Base-by-base conservation (phyloP, 2,888 invertebrate species). In the Maniola hyperantus region DNA sequence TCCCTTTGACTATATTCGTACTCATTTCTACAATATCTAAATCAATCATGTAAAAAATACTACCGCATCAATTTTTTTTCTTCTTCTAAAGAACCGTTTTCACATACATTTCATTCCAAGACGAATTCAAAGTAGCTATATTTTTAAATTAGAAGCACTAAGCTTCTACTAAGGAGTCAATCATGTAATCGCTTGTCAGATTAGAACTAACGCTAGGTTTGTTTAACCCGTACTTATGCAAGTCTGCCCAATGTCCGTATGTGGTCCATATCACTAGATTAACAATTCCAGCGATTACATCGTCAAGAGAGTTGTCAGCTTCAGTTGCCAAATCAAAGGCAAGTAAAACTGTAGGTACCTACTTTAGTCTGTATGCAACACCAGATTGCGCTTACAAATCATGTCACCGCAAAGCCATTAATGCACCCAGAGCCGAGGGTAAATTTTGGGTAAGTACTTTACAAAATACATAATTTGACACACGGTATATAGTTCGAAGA, bases 251-350 rank as follows among this genome's bases (percentile, higher is more conserved):
- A 86, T 88, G 83, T 78, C n/a, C n/a, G n/a, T n/a, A n/a, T n/a
- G n/a, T n/a, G n/a, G n/a, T n/a, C 80, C 79, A 76, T 89, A 90
- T 89, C 89, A 76, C 83, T 79, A 88, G 89, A 91, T 91, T 89
- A 88, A 91, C 89, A 89, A 90, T 89, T 85, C 85, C 80, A 78
- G 87, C 80, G 89, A 91, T 91, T 91, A 91, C 83, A 83, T 80
- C 85, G 87, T 91, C 90, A 89, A 83, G 82, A 77, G 77, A 83
- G 81, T 82, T 89, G 90, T 90, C 91, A 88, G 80, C 71, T 71
- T 75, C 74, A 78, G 74, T 90, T 90, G 89, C 91, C 84, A 89
- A 91, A 91, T 91, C 89, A 87, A 85, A 86, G 79, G 83, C 84
- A 83, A 85, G 71, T 75, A 87, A 86, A 88, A 84, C 83, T 80